Conservation (phyloP, 1,140 invertebrate genomes). For the Temnothorax nylanderi region DNA sequence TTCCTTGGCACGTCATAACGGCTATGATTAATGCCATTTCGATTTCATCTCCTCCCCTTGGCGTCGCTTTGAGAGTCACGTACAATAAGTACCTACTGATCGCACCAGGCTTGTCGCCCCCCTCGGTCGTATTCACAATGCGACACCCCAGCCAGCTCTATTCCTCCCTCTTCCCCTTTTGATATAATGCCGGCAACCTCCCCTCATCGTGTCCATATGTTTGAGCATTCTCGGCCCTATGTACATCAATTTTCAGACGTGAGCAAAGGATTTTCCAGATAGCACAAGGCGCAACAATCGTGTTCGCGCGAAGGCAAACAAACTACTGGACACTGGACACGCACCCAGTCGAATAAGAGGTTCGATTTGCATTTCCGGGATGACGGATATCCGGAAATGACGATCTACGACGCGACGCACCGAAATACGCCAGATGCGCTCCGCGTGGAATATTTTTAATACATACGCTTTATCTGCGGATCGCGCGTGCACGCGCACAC, state of each 20-base stretch:
- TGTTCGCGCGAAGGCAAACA: background rate
- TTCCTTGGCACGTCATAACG: background rate
- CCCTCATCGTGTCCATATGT: constrained; percentile 22
- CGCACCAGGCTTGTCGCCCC: background rate
- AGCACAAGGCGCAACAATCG: background rate
- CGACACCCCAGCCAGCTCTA: background rate
- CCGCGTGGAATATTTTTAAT: background rate
- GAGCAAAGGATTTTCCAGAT: background rate
- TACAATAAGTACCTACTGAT: constrained; percentile 28
- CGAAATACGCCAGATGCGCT: background rate
- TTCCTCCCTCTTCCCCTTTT: background rate
- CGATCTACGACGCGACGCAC: background rate
- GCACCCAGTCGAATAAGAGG: background rate
- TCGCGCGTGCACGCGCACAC: background rate
- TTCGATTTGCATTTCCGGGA: background rate
- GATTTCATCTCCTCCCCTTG: background rate
- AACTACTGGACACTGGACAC: background rate
- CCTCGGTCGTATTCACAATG: background rate
- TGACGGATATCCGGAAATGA: background rate
- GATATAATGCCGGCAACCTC: background rate
- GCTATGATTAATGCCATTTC: constrained; percentile 38
- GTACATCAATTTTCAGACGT: background rate
- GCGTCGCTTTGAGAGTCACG: background rate
- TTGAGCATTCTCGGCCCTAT: background rate
- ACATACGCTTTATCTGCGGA: background rate